Evolutionary conservation across 2,113 vertebrate species (phyloP).

Genomic region (Lichenostomus cassidix): DNA sequence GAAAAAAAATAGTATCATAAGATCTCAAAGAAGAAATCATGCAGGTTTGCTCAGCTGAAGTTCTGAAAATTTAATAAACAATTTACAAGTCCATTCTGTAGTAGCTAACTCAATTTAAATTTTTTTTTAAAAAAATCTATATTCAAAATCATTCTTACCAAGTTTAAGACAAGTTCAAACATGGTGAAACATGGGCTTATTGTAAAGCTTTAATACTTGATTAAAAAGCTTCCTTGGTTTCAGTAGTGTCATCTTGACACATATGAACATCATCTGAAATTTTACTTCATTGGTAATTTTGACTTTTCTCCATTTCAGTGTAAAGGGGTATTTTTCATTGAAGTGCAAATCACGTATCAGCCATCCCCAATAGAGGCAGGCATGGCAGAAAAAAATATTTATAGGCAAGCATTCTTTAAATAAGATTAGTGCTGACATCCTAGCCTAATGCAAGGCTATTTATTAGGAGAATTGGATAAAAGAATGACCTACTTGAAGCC

Average conservation of each 20-base stretch:
- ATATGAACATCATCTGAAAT: not conserved
- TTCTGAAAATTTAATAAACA: not conserved
- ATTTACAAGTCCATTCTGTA: not conserved
- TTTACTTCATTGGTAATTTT: not conserved
- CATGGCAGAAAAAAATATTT: not conserved
- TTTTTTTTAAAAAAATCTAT: not conserved
- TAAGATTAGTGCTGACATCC: not conserved
- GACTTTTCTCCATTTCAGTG: not conserved
- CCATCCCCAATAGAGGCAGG: not conserved
- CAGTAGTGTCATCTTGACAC: not conserved
- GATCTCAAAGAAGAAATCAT: not conserved
- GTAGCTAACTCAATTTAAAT: not conserved
- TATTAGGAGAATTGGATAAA: not conserved
- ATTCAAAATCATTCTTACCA: not conserved
- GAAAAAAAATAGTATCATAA: not conserved
- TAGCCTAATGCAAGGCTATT: not conserved
- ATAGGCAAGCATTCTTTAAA: not conserved
- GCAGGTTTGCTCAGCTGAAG: not conserved
- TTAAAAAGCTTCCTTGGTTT: not conserved
- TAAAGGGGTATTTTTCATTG: not conserved
- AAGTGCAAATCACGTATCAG: not conserved
- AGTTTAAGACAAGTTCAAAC: not conserved
- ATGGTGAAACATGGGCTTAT: not conserved
- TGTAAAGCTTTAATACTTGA: not conserved
- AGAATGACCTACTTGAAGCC: not conserved